Conservation (phyloP, 2,888 invertebrate species). For the Watsonalla cultraria region DNA sequence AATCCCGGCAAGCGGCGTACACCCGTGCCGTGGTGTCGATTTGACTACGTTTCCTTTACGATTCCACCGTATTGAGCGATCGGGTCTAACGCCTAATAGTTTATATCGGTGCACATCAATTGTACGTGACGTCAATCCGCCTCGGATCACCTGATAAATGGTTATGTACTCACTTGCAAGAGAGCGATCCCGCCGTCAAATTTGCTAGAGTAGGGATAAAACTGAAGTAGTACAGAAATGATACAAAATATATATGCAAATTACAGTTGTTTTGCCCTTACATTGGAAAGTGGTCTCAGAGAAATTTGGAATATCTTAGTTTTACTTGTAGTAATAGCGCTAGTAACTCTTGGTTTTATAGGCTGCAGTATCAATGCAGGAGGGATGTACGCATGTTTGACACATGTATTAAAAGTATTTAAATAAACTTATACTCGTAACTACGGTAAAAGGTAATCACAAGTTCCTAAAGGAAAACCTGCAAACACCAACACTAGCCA, state of each 20-base stretch:
- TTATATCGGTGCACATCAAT: conserved; percentile 9
- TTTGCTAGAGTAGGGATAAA: background rate
- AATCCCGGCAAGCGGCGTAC: conserved; percentile 70
- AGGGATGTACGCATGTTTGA: too few relatives aligned
- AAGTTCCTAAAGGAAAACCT: background rate
- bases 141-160: background rate
- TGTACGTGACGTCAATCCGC: background rate
- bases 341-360: too few relatives aligned
- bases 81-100: conserved; percentile 37
- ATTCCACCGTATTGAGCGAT: conserved; percentile 64
- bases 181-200: background rate
- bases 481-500: conserved; percentile 1
- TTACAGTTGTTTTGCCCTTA: too few relatives aligned
- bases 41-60: conserved; percentile 74
- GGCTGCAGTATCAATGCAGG: too few relatives aligned
- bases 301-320: too few relatives aligned
- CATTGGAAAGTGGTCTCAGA: too few relatives aligned
- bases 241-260: background rate
- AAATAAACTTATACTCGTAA: too few relatives aligned
- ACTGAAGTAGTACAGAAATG: background rate
- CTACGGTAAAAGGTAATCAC: background rate
- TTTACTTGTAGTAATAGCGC: too few relatives aligned
- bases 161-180: background rate
- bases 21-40: conserved; percentile 66
- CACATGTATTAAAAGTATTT: too few relatives aligned